phyloP scores from a whole-genome alignment of 2,797 vertebrate species.

The Muscicapa striata region DNA sequence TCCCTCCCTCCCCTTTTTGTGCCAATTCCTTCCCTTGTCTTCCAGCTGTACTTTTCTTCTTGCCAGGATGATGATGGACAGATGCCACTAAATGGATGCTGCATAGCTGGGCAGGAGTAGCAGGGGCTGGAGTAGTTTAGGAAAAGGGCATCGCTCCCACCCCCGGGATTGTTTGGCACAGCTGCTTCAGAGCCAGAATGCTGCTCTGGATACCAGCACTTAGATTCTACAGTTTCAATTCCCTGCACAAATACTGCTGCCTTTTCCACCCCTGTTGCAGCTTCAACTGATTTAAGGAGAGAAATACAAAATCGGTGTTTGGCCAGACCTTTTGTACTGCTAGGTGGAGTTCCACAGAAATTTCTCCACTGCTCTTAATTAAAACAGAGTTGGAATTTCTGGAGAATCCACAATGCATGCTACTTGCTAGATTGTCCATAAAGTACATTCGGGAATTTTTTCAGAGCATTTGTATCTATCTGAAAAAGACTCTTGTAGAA shows the following conservation, averaged over 20 bases:
- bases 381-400: conserved; percentile 5
- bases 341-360: neutral
- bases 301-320: neutral
- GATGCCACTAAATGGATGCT: neutral
- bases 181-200: neutral
- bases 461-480: conserved; percentile 48
- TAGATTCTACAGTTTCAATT: neutral
- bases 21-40: neutral
- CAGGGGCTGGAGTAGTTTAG: neutral
- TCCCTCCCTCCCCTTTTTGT: neutral
- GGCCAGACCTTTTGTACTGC: neutral
- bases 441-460: conserved; percentile 54
- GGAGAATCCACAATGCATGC: conserved; percentile 23
- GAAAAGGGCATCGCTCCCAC: neutral
- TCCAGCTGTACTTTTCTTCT: neutral
- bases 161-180: conserved; percentile 3
- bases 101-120: neutral
- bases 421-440: conserved; percentile 24
- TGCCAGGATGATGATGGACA: neutral
- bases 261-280: neutral
- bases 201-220: neutral
- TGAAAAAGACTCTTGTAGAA: conserved; percentile 53
- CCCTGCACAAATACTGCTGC: neutral
- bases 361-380: neutral
- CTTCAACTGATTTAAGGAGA: neutral